Conservation (phyloP, 2,113 vertebrate genomes). For the Phycodurus eques region DNA sequence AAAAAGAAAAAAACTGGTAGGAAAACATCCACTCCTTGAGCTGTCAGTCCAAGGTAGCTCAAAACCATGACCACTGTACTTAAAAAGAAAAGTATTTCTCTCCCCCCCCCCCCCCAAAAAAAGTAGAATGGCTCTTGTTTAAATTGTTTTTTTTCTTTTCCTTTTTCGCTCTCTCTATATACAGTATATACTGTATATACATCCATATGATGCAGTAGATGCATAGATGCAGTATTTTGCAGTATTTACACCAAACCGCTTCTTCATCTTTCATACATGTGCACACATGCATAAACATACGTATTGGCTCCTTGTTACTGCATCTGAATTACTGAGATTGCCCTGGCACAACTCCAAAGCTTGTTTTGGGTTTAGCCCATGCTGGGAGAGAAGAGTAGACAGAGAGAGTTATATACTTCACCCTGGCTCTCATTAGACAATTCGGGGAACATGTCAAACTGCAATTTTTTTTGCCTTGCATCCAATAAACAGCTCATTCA, state of each 20-base stretch:
- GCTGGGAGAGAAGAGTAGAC: slow-evolving; percentile 57
- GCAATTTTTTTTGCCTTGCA: slow-evolving; percentile 81
- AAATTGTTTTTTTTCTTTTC: not conserved
- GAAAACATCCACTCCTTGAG: not conserved
- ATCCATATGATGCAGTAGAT: not conserved
- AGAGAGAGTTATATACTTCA: slow-evolving; percentile 66
- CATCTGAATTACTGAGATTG: slow-evolving; percentile 63
- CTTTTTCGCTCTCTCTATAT: no score
- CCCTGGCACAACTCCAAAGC: slow-evolving; percentile 72
- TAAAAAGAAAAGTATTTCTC: no score
- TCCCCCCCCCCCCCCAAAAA: no score
- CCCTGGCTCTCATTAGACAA: slow-evolving; percentile 74
- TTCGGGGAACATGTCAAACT: slow-evolving; percentile 71
- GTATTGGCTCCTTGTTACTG: slow-evolving; percentile 18
- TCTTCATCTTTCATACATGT: slow-evolving; percentile 24
- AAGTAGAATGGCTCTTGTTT: no score
- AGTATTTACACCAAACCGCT: slow-evolving; percentile 3
- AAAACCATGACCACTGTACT: no score
- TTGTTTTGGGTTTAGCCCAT: slow-evolving; percentile 65
- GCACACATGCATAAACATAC: slow-evolving; percentile 39
- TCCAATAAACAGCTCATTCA: slow-evolving; percentile 82
- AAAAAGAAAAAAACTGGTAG: not conserved
- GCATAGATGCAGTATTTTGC: not conserved
- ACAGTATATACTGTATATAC: not conserved
- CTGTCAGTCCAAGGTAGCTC: no score